Conservation (phyloP, 1,140 invertebrate species). For the Polypedilum vanderplanki region DNA sequence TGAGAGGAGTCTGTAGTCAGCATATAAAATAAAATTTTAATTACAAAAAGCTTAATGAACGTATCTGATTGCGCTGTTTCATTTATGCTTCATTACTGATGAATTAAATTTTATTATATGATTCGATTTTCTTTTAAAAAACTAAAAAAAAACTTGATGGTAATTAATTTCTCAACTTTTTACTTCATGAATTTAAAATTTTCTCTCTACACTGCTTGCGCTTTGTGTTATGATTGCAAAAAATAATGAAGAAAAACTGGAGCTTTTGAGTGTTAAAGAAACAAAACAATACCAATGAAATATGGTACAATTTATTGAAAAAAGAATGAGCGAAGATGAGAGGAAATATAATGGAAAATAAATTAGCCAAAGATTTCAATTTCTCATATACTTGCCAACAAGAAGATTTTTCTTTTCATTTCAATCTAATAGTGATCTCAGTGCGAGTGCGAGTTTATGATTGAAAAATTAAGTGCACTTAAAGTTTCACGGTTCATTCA, state of each 20-base stretch:
- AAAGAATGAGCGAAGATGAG: not conserved
- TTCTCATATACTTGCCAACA: not conserved
- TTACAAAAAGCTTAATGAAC: too few relatives aligned
- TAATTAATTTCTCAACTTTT: slow-evolving; percentile 19
- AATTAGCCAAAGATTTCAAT: not conserved
- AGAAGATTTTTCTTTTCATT: too few relatives aligned
- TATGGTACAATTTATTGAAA: not conserved
- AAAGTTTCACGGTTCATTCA: not conserved
- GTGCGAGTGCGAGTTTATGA: not conserved
- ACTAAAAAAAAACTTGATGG: not conserved
- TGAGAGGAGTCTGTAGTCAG: too few relatives aligned
- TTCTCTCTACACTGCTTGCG: not conserved
- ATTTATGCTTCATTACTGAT: slow-evolving; percentile 18
- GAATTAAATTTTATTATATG: not conserved
- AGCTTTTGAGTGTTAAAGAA: too few relatives aligned
- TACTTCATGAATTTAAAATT: slow-evolving; percentile 13
- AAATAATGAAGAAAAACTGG: too few relatives aligned
- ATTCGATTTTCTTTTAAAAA: not conserved
- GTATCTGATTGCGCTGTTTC: not conserved
- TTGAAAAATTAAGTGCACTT: slow-evolving; percentile 1
- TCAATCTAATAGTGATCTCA: not conserved
- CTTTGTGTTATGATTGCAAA: not conserved
- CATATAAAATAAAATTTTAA: too few relatives aligned
- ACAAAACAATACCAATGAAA: not conserved
- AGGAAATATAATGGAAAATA: not conserved